Base-by-base conservation (phyloP, 2,113 vertebrate species). In the Macrotis lagotis region DNA sequence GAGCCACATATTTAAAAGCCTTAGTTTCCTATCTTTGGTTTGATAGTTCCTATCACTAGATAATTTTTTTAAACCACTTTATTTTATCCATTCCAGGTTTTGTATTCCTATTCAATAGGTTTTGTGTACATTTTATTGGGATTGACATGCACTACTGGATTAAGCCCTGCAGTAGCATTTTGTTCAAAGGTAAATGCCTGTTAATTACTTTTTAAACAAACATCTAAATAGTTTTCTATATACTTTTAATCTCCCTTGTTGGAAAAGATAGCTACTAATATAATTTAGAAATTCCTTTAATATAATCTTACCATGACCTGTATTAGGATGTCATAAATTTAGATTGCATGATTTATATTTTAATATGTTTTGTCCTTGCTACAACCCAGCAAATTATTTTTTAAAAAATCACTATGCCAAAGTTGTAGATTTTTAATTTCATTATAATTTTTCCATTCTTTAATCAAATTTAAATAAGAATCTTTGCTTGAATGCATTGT, bases 61-160 rank as follows among this genome's bases (percentile, higher is more conserved):
- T 98, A 96, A 98, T 97, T 97, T 97, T 95, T 89, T 66, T 4
- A 59, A 53, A 25, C 44, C n/a, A 6, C 52, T 94, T 88, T 93
- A 94, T 93, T 98, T 96, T 92, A 95, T 97, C 95, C 98, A 0
- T 98, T 98, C 90, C 97, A 99, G 99, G 99, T 99, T 97, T 98
- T 99, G n/a, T 99, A 99, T 98, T 99, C 99, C 7, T 99, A 99
- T 98, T 99, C 99, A 90, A 99, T 99, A 74, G 99, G 99, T 48
- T 99, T 99, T 98, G 98, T 99, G 88, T 99, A 99, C 98, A 99
- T 99, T 97, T 98, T 99, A 96, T 96, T 99, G 91, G 99, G 99
- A 97, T 98, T 99, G 98, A 98, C 99, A 9, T 99, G 99, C 97
- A 99, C 99, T 96, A 99, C 98, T 53, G 99, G 99, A 94, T 98